A percentile compares a stretch with the other conserved stretches of the same genome.
These are phyloP conservation scores for Polyploca ridens DNA, from an alignment of 2,888 invertebrate genomes.

Conservation along the genomic window DNA sequence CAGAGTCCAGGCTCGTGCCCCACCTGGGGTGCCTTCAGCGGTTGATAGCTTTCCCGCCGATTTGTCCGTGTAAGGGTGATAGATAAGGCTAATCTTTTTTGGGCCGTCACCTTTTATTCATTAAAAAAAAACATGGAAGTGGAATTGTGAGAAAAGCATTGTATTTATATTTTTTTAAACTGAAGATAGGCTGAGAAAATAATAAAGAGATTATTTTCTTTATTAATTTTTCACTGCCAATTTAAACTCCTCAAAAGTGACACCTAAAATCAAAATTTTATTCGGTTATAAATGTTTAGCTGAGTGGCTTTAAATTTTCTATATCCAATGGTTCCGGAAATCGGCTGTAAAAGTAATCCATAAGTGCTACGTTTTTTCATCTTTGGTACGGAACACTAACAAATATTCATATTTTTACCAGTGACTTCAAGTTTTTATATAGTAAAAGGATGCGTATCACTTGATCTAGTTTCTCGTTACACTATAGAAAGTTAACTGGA, in stretches of 20 bases:
- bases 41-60: too few species aligned
- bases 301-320: neutral
- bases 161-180: too few species aligned
- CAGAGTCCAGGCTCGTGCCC: too few species aligned
- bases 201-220: too few species aligned
- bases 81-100: too few species aligned
- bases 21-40: too few species aligned
- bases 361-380: neutral
- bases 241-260: neutral
- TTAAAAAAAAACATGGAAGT: too few species aligned
- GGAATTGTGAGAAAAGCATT: too few species aligned
- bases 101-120: too few species aligned
- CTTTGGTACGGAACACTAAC: neutral
- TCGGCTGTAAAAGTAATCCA: neutral
- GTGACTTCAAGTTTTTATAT: neutral
- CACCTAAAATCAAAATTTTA: neutral
- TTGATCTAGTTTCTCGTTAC: conserved; percentile 17
- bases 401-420: neutral
- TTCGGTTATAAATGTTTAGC: neutral
- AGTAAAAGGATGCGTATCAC: conserved; percentile 11
- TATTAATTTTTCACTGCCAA: too few species aligned
- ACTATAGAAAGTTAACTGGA: conserved; percentile 46
- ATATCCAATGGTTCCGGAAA: neutral
- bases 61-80: too few species aligned
- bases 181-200: too few species aligned